Evolutionary conservation across 2,113 vertebrate genomes (phyloP).

Genomic region (Cryptomyrus ogoouensis): DNA sequence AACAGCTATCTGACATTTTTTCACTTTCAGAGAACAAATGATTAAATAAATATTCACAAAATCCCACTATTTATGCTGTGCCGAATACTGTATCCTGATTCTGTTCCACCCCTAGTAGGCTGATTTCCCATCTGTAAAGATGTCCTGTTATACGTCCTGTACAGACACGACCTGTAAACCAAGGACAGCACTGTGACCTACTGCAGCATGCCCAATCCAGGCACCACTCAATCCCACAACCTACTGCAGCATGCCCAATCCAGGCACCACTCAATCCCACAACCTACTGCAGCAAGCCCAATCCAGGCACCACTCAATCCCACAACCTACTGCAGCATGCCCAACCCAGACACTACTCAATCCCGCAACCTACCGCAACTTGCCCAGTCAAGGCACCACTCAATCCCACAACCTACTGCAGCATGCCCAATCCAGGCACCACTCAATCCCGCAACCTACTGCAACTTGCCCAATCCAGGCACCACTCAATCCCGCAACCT

Average conservation of each 20-base stretch:
- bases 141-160: neutral
- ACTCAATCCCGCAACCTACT: too few species aligned
- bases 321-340: neutral
- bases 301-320: neutral
- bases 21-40: neutral
- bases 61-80: neutral
- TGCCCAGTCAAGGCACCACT: neutral
- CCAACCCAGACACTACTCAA: too few species aligned
- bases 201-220: neutral
- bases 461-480: too few species aligned
- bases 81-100: neutral
- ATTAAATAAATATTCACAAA: neutral
- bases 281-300: too few species aligned
- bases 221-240: too few species aligned
- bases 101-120: too few species aligned
- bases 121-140: neutral
- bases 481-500: neutral
- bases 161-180: neutral
- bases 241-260: too few species aligned
- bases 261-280: neutral
- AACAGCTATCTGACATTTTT: neutral
- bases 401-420: too few species aligned
- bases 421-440: neutral
- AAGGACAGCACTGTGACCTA: neutral
- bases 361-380: too few species aligned